phyloP scores from a whole-genome alignment of 2,113 vertebrate genomes.

The Lepus europaeus region DNA sequence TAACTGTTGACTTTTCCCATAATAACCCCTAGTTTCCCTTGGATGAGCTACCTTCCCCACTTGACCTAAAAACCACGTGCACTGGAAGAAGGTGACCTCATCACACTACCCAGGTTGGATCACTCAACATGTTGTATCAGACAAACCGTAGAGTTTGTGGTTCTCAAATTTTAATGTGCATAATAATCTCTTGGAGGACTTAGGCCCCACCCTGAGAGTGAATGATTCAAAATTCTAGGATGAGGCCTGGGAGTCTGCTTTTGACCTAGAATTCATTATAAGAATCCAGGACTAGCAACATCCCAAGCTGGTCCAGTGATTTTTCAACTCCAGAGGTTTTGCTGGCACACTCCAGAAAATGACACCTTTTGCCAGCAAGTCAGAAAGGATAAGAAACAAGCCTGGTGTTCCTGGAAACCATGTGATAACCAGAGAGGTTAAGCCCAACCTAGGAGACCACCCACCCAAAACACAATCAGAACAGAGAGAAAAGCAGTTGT shows the following conservation, averaged over 20 bases:
- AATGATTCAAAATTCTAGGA: not conserved
- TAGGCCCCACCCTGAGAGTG: not conserved
- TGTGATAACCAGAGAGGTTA: accelerated
- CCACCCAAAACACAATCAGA: not conserved
- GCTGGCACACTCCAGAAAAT: not conserved
- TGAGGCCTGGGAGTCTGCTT: not conserved
- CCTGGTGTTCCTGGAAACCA: not conserved
- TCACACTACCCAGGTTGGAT: not conserved
- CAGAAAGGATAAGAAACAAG: not conserved
- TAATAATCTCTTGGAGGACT: not conserved
- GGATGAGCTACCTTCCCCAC: not conserved
- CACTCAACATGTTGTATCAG: not conserved
- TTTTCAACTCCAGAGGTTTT: not conserved
- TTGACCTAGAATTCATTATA: not conserved
- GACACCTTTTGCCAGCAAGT: not conserved
- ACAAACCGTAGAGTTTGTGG: not conserved
- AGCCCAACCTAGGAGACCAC: not conserved
- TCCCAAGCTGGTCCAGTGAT: not conserved
- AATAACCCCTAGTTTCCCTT: not conserved
- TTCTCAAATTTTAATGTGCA: not conserved
- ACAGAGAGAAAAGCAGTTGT: not conserved
- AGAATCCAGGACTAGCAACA: not conserved
- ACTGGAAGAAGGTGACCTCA: not conserved
- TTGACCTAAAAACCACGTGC: not conserved
- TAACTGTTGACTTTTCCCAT: not conserved